Evolutionary conservation across 2,888 invertebrate species (phyloP), one percentile per base, ranked within the genome.

Genomic region (Diadegma fenestrale): DNA sequence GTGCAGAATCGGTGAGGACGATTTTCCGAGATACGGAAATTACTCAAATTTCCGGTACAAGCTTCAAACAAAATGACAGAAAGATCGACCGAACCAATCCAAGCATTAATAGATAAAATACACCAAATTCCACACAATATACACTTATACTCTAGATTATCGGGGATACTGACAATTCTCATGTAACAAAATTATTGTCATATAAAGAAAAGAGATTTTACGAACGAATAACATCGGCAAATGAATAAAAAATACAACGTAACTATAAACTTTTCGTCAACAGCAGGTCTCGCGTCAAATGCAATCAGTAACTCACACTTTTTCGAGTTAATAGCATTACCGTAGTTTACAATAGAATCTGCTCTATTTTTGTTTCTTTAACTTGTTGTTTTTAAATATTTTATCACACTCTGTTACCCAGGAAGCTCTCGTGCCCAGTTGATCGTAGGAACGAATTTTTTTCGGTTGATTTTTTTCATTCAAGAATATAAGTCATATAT

Each of bases 341-440:
- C 19, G 26, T 76, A 79, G 63, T 68, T 3, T 71, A 81, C 37
- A 71, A 76, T 82, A 82, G 58, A 79, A 48, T 81, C 58, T 54
- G 22, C 45, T 63, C 12, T 58, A 33, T 54, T 33, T 66, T 43
- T 10, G 26, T 66, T 77, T 54, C 1, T 48, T 33, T 45, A 37
- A 51, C 30, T 41, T 43, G 41, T 22, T 51, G 26, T 61, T 66
- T 68, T 30, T 54, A 19, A 54, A 77, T 77, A 58, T 43, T 68
- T 85, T 78, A 81, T 80, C 79, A 79, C 85, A 82, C 82, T 75
- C 64, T 76, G 79, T 75, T 82, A 82, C 79, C 79, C 85, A 82
- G 85, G 85, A 85, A 85, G 85, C 79, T 85, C 85, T 85, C 85
- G 71, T 82, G 82, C 66, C 80, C 82, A 66, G 71, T 76, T 76